Percentiles rank a stretch among this genome's conserved stretches.
Evolutionary conservation across 2,888 invertebrate species (phyloP).

Genomic region (Spilosoma lubricipeda): DNA sequence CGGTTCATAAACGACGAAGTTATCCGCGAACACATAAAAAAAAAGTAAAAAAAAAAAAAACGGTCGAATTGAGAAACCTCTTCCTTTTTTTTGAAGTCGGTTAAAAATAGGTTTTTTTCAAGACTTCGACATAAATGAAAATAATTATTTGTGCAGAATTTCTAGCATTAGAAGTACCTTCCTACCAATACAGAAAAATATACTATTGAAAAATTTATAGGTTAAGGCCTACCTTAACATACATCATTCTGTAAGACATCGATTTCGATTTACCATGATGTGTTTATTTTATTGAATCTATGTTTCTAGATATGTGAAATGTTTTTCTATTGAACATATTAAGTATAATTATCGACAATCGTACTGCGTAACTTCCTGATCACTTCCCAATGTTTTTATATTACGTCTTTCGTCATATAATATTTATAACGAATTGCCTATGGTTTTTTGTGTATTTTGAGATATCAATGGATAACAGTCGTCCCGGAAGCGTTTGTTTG

Average conservation of each 20-base stretch:
- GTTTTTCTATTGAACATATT: conserved; percentile 1
- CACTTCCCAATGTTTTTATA: conserved; percentile 4
- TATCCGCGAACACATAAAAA: too few relatives aligned
- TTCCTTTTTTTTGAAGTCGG: too few relatives aligned
- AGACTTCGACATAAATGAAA: too few relatives aligned
- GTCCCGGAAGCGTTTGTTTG: conserved; percentile 1
- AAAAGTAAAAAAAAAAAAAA: too few relatives aligned
- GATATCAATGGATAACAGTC: neutral
- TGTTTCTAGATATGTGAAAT: neutral
- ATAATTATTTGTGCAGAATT: neutral
- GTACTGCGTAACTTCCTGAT: neutral
- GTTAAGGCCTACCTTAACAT: neutral
- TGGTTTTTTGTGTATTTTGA: conserved; percentile 6
- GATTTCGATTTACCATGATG: neutral
- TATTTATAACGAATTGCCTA: neutral
- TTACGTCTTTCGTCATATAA: conserved; percentile 4
- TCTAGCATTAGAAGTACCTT: neutral
- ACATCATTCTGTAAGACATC: neutral
- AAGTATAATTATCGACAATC: conserved; percentile 4
- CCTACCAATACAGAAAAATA: neutral
- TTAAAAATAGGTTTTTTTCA: too few relatives aligned
- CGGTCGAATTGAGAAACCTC: too few relatives aligned
- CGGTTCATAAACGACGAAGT: too few relatives aligned
- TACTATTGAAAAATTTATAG: too few relatives aligned
- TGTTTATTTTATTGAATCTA: neutral